Conservation (phyloP, 2,888 invertebrate species). For the Trypoxylon attenuatum region DNA sequence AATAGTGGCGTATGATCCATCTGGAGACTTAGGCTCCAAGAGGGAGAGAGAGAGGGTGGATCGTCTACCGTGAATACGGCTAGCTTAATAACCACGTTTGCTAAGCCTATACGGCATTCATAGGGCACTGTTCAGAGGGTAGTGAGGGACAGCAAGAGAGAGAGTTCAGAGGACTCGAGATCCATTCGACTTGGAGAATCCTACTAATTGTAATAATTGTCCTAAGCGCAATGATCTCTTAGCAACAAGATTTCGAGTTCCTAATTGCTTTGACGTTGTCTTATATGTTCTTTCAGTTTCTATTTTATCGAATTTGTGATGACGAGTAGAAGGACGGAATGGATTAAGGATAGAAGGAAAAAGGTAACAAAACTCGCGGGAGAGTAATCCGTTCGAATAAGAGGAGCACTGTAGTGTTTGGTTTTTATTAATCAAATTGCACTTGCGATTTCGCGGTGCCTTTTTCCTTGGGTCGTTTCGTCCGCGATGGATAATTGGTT, state of each 20-base stretch:
- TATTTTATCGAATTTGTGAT: no score
- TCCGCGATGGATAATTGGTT: constrained; percentile 57
- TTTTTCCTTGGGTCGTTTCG: constrained; percentile 26
- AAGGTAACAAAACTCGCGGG: constrained; percentile 19
- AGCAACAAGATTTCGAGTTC: constrained; percentile 13
- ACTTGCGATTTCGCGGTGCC: no score
- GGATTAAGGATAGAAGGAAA: no score
- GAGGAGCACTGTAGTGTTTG: constrained; percentile 9
- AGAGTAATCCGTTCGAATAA: constrained; percentile 12
- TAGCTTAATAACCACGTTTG: constrained; percentile 31
- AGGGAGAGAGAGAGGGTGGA: constrained; percentile 10
- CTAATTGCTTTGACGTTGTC: no score
- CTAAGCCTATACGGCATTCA: constrained; percentile 20
- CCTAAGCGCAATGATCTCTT: constrained; percentile 19
- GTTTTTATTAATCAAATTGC: constrained; percentile 37
- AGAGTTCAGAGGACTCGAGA: constrained; percentile 34
- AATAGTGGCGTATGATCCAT: constrained; percentile 2
- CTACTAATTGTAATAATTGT: constrained; percentile 53
- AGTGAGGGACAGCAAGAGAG: no score
- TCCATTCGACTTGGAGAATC: constrained; percentile 7
- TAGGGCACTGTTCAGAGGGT: constrained; percentile 24
- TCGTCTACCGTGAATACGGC: constrained; percentile 6
- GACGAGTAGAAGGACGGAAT: neutral
- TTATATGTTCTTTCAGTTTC: no score
- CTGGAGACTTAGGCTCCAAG: neutral